Base-by-base conservation (phyloP, 53 echinoderm and acorn worm species). In the Pentamera pediparva region DNA sequence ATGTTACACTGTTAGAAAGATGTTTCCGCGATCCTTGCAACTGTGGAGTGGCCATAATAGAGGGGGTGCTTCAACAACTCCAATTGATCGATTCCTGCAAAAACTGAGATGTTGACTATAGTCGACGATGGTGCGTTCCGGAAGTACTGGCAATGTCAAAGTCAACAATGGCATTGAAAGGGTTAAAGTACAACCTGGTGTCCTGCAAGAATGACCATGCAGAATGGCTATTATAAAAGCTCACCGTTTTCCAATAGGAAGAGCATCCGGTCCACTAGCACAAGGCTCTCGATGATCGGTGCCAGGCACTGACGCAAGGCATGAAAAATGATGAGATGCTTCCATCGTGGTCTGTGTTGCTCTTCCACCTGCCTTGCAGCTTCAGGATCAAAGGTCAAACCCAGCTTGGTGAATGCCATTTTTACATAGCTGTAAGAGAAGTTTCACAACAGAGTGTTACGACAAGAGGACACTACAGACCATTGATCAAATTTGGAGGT, bases 221-320 rank as follows among this genome's bases (percentile, higher is more conserved):
- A 7, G 9, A 7, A n/a, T 8, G 26, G 26, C 26, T 11, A n/a
- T 62, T 12, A 17, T 26, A 12, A 6, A 38, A 24, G 57, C 80
- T 65, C 15, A 86, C 92, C 89, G 80, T 81, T 76, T 47, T 92
- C 89, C 25, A 57, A 62, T 12, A 92, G 83, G 32, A 70, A 89
- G 53, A 89, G 29, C 25, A 83, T 79, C 38, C 92, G 62, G 37
- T 92, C 92, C 6, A 86, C 48, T 28, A 89, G 75, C 17, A 92
- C 67, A 3, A 92, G 62, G 30, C 86, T 79, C 69, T 92, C 92
- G 12, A 89, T 35, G 30, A 92, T 33, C 4, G 92, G 92, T n/a
- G 83, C 92, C 51, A 89, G 61, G 45, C 86, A 64, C 40, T 62
- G 77, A 4, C 92, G 70, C 22, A 92, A 31, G 38, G 65, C 65